Base-by-base conservation (phyloP, 2,113 vertebrate species). In the Melanerpes aurifrons region DNA sequence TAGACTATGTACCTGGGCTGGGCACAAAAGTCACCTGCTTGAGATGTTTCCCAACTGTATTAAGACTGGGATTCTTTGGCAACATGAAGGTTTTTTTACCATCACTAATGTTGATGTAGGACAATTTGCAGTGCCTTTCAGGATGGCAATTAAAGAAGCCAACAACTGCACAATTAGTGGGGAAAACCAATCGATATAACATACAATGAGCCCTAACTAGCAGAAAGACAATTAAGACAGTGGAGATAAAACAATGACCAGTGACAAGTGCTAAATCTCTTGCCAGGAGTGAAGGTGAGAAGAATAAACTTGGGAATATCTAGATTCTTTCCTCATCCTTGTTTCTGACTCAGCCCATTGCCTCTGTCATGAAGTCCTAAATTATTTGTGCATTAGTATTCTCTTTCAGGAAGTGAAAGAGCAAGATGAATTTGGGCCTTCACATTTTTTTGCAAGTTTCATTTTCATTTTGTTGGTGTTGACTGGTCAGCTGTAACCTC, bases 161-260 rank as follows among this genome's bases (percentile, higher is more conserved):
- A 88, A 92, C 79, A 91, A 75, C 87, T 77, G 84, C 86, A 70
- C 50, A 97, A 89, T 96, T 96, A 94, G 93, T 92, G 48, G 81
- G 88, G 77, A 84, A 93, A 94, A 96, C 28, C 89, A 86, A 96
- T 97, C 96, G 75, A 96, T 96, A 89, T 40, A 86, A 58, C 80
- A 47, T 94, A 96, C 92, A 96, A 93, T 93, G 91, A 96, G 43
- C 43, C 86, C 81, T 95, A 94, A 95, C 89, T 83, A 93, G 75
- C 67, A 85, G 37, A 59, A 85, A 94, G 78, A 92, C 95, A 92
- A 95, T 97, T 96, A 96, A 96, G 89, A 96, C 80, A 77, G 40
- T 50, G 74, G 80, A 92, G 92, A 93, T 97, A 94, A 93, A 96
- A 73, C 76, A 85, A 68, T 93, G 96, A 90, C 94, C 93, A 90